A percentile compares a stretch with the other conserved stretches of the same genome.
These are phyloP conservation scores for Pomacea canaliculata DNA, from an alignment of 2,888 invertebrate species.

Conservation along the genomic window DNA sequence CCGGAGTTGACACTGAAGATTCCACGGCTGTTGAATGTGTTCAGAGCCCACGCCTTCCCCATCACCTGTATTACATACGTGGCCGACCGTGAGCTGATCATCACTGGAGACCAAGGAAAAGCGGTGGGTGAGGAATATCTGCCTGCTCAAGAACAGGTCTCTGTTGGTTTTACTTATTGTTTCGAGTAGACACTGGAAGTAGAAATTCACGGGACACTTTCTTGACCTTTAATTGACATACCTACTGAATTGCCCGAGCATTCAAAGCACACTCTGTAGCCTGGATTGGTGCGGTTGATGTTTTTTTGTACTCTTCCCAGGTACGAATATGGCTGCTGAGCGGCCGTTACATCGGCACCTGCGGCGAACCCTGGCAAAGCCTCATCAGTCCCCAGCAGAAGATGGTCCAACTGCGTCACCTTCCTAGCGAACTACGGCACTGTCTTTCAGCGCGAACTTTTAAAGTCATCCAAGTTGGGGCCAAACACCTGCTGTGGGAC, in stretches of 20 bases:
- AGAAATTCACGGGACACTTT: no score
- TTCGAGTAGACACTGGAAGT: no score
- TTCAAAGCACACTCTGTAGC: no score
- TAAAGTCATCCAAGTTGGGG: constrained; percentile 72
- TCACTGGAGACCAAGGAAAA: constrained; percentile 79
- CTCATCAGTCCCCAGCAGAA: neutral
- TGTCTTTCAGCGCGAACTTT: constrained; percentile 83
- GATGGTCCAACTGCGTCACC: neutral
- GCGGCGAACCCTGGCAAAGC: constrained; percentile 27
- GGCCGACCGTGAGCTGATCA: constrained; percentile 77
- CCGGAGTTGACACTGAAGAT: constrained; percentile 47
- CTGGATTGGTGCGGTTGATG: no score
- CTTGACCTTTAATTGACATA: no score
- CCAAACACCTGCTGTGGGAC: constrained; percentile 39
- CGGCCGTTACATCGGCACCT: constrained; percentile 33
- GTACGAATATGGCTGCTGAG: constrained; percentile 29
- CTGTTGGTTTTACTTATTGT: no score
- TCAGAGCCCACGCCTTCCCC: constrained; percentile 78
- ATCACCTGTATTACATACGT: constrained; percentile 79
- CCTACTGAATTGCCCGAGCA: no score
- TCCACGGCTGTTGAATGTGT: constrained; percentile 67
- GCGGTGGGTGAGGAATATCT: constrained; percentile 70
- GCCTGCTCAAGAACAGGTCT: no score
- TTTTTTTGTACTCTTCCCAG: neutral
- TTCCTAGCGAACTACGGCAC: constrained; percentile 82